Percentiles rank a stretch among this genome's conserved stretches.
Evolutionary conservation across 2,113 vertebrate species (phyloP).

Genomic region (Scophthalmus maximus): DNA sequence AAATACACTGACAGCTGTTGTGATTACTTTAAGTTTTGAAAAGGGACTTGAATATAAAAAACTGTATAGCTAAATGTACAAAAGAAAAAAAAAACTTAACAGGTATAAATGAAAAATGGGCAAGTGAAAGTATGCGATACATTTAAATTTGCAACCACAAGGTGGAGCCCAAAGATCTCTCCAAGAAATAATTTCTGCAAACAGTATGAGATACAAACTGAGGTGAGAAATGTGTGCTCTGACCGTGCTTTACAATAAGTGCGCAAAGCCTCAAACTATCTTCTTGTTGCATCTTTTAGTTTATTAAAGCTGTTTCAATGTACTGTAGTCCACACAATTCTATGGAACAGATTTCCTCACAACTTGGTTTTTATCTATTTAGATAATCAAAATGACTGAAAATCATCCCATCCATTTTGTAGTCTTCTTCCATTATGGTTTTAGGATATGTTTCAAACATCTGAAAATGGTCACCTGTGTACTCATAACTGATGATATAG

Average conservation of each 20-base stretch:
- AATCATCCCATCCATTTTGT: not conserved
- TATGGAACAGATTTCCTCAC: constrained; percentile 3
- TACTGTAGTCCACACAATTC: constrained; percentile 22
- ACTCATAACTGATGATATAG: not conserved
- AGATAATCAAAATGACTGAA: not conserved
- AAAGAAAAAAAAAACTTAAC: too few relatives aligned
- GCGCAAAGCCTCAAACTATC: constrained; percentile 19
- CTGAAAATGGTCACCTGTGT: not conserved
- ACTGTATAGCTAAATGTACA: too few relatives aligned
- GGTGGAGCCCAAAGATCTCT: constrained; percentile 42
- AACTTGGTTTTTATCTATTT: not conserved
- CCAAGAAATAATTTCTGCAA: not conserved
- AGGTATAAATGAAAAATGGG: not conserved
- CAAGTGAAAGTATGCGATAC: not conserved
- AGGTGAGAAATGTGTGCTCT: not conserved
- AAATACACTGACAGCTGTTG: too few relatives aligned
- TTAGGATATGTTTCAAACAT: too few relatives aligned
- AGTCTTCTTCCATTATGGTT: not conserved
- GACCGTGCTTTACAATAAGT: not conserved
- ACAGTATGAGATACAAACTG: not conserved
- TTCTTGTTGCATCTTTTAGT: not conserved
- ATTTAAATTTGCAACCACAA: constrained; percentile 36
- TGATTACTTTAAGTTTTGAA: too few relatives aligned
- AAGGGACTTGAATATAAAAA: too few relatives aligned
- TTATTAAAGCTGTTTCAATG: not conserved